A percentile compares a stretch with the other conserved stretches of the same genome.
These are phyloP conservation scores for Pristionchus entomophagus DNA, from an alignment of 2,888 invertebrate species.

Conservation along the genomic window DNA sequence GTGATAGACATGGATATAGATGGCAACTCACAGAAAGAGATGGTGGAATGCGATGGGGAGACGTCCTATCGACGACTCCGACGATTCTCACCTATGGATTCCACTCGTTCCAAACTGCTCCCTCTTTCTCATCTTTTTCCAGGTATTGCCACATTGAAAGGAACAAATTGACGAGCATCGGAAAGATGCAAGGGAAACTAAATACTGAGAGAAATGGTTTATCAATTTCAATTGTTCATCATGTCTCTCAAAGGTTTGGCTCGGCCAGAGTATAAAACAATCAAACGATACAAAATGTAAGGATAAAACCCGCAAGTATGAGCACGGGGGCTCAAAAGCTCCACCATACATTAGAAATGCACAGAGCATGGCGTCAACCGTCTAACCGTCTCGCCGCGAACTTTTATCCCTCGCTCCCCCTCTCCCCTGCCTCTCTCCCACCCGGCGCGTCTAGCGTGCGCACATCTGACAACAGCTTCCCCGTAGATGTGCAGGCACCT, in stretches of 20 bases:
- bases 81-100: background rate
- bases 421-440: too few species aligned
- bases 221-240: constrained; percentile 42
- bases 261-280: constrained; percentile 42
- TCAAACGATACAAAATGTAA: constrained; percentile 5
- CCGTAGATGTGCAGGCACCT: too few species aligned
- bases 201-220: constrained; percentile 47
- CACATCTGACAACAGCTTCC: too few species aligned
- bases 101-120: too few species aligned
- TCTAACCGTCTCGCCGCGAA: too few species aligned
- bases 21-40: constrained; percentile 23
- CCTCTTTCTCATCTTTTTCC: background rate
- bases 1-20: background rate
- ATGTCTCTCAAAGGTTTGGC: constrained; percentile 42
- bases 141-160: constrained; percentile 11
- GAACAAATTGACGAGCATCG: background rate
- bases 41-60: background rate
- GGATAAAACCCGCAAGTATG: constrained; percentile 27
- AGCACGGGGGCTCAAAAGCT: too few species aligned
- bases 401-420: too few species aligned
- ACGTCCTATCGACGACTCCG: constrained; percentile 21
- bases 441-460: too few species aligned
- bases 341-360: too few species aligned
- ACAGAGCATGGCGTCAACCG: too few species aligned
- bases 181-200: background rate